These are phyloP conservation scores for Halcyon chelicuti DNA, from an alignment of 2,797 vertebrate species.

Conservation along the genomic window DNA sequence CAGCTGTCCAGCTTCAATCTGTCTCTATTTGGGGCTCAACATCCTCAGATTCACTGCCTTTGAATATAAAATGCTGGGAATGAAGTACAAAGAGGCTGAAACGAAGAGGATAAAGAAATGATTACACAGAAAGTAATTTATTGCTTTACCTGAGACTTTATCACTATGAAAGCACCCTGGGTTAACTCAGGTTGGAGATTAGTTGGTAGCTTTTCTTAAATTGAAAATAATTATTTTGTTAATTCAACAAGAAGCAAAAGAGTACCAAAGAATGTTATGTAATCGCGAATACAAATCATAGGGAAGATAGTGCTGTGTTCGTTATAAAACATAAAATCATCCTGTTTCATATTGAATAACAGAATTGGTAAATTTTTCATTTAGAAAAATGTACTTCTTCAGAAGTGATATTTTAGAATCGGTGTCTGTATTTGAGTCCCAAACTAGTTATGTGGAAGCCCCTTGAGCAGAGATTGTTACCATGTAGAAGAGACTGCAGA, in stretches of 20 bases:
- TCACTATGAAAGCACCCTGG: not conserved
- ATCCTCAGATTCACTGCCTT: not conserved
- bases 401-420: constrained; percentile 42
- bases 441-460: not conserved
- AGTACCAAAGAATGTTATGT: not conserved
- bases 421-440: constrained; percentile 34
- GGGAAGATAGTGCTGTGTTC: not conserved
- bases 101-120: not conserved
- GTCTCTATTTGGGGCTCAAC: not conserved
- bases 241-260: not conserved
- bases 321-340: not conserved
- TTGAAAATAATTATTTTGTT: not conserved
- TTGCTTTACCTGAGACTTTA: constrained; percentile 40
- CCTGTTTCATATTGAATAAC: not conserved
- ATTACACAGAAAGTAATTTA: not conserved
- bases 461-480: not conserved
- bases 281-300: not conserved
- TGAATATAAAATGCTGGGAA: not conserved
- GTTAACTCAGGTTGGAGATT: not conserved
- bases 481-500: not conserved
- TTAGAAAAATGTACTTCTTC: constrained; percentile 2
- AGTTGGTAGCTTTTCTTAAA: not conserved
- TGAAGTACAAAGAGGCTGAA: not conserved
- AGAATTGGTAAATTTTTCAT: not conserved
- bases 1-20: not conserved